These are phyloP conservation scores for Aeoliscus strigatus DNA, from an alignment of 2,797 vertebrate genomes.

Conservation along the genomic window DNA sequence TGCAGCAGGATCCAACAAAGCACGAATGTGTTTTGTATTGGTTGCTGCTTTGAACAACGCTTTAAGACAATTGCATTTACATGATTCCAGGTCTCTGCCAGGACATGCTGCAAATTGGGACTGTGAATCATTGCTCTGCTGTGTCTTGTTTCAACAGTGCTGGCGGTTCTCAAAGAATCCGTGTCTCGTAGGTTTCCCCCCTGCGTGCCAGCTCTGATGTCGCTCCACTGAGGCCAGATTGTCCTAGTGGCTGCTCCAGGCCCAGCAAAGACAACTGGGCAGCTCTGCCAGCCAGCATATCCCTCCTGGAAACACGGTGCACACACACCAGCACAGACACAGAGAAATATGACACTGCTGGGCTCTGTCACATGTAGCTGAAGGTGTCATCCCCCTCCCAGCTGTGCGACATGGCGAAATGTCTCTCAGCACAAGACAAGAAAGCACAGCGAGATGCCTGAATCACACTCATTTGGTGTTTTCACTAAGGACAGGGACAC, in stretches of 20 bases:
- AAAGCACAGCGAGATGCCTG: constrained; percentile 19
- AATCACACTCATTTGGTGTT: constrained; percentile 10
- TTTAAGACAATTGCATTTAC: constrained; percentile 1
- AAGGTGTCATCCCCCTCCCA: constrained; percentile 20
- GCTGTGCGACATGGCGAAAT: constrained; percentile 24
- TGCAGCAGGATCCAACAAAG: constrained; percentile 1
- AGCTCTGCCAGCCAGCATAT: constrained; percentile 30
- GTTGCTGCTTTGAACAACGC: not conserved
- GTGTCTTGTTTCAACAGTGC: constrained; percentile 9
- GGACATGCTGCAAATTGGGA: not conserved
- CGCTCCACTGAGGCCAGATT: constrained; percentile 44
- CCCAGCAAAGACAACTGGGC: constrained; percentile 34
- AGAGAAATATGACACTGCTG: constrained; percentile 19
- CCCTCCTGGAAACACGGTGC: constrained; percentile 13
- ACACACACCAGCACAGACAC: not conserved
- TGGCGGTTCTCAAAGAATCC: constrained; percentile 22
- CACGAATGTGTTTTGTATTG: constrained; percentile 2
- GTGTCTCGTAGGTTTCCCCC: constrained; percentile 20
- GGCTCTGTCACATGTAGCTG: constrained; percentile 17
- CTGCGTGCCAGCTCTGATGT: constrained; percentile 41
- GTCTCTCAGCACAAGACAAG: constrained; percentile 16
- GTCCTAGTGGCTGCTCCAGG: constrained; percentile 53
- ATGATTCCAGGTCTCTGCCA: constrained; percentile 3
- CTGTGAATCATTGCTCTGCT: constrained; percentile 12
- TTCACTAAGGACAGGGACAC: too few relatives aligned